Base-by-base conservation (phyloP, 2,888 invertebrate species). In the Trissolcus japonicus region DNA sequence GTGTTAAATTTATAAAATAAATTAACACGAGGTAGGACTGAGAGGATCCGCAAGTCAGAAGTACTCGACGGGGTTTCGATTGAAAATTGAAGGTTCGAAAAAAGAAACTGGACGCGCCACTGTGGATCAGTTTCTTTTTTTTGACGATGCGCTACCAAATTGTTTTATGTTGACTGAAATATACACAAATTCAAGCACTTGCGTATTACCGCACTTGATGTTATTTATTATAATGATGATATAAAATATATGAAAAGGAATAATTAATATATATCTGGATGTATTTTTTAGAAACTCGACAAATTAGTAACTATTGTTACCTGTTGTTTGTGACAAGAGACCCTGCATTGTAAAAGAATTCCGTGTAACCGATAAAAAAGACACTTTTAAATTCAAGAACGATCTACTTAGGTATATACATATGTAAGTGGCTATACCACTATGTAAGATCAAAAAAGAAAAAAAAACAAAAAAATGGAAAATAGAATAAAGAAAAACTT, bases 391-490 rank as follows among this genome's bases (percentile, higher is more conserved):
- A 80, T 82, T 80, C 51, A 79, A 82, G 56, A 76, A 79, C 78
- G 81, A 82, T 82, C 82, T 82, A 85, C 84, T 80, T 83, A 85
- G 72, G 50, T 35, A 35, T 57, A 76, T 63, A 72, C 53, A 57
- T 84, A 84, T 88, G 85, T 88, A 85, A 87, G 86, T 88, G 87
- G 84, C 85, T 88, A 86, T 86, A 88, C 81, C 82, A 81, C 83
- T 86, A 83, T 87, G 87, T 88, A 86, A 88, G 85, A 86, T 86
- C 84, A 86, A 87, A 86, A 81, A 83, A n/a, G 79, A 50, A 60
- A 43, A 75, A 53, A 82, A 48, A 61, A 66, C 19, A 29, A 40
- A 63, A 7, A 14, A 59, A 59, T 7, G 50, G 84, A 86, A 85
- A 80, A 85, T 84, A 82, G 19, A 83, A 87, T 83, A 81, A 46